A percentile compares a stretch with the other conserved stretches of the same genome.
These are phyloP conservation scores for Nothoprocta perdicaria DNA, from an alignment of 2,113 vertebrate species.

Conservation along the genomic window DNA sequence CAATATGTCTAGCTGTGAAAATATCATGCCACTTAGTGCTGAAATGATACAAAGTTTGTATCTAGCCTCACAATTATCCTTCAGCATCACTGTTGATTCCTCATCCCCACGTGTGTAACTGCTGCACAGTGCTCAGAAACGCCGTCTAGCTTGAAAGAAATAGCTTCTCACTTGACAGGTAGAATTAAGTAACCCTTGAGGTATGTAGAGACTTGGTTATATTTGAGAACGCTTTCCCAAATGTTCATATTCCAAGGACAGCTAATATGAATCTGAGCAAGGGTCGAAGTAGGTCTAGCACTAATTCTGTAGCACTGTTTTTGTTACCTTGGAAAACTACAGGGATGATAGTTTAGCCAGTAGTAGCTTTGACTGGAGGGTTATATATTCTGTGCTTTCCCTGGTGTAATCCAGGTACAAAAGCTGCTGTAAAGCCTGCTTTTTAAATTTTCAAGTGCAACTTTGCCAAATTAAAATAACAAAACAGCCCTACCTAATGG, in stretches of 20 bases:
- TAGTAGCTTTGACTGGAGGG: constrained; percentile 30
- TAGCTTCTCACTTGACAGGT: constrained; percentile 56
- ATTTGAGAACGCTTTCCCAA: constrained; percentile 63
- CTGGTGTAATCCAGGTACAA: constrained; percentile 1
- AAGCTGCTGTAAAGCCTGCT: background rate
- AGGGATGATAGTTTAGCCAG: constrained; percentile 28
- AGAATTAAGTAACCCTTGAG: constrained; percentile 63
- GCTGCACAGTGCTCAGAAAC: background rate
- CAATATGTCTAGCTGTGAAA: background rate
- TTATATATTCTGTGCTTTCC: background rate
- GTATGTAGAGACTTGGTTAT: constrained; percentile 52
- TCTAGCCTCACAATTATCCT: background rate
- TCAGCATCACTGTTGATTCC: background rate
- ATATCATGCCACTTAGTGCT: background rate
- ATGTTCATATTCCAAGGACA: constrained; percentile 57
- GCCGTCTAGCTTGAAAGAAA: background rate
- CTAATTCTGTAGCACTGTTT: constrained; percentile 60
- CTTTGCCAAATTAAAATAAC: constrained; percentile 23
- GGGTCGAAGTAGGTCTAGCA: constrained; percentile 20
- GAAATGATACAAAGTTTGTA: background rate
- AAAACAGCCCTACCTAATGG: constrained; percentile 26
- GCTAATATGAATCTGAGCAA: constrained; percentile 36
- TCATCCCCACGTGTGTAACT: background rate
- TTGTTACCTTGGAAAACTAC: constrained; percentile 63
- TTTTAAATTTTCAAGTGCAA: constrained; percentile 2